A percentile compares a stretch with the other conserved stretches of the same genome.
Evolutionary conservation across 2,888 invertebrate genomes (phyloP).

Genomic region (Watsonalla binaria): DNA sequence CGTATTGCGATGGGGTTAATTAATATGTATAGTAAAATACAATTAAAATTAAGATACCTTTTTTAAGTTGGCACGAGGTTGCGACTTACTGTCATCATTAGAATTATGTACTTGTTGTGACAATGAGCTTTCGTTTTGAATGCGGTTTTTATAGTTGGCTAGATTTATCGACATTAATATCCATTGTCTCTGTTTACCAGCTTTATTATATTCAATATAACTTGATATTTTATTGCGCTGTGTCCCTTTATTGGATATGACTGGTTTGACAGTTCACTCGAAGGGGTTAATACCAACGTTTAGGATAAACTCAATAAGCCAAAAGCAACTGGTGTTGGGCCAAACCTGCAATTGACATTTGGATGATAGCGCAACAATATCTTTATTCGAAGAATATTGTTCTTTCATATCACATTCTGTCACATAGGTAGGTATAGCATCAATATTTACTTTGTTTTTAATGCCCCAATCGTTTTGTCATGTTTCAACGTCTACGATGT

Average conservation of each 20-base stretch:
- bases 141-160: constrained; percentile 57
- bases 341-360: constrained; percentile 72
- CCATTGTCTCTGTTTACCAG: constrained; percentile 66
- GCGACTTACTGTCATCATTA: constrained; percentile 71
- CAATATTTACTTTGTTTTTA: too few species aligned
- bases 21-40: constrained; percentile 75
- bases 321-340: constrained; percentile 73
- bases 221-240: constrained; percentile 55
- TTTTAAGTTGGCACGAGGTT: constrained; percentile 69
- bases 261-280: constrained; percentile 69
- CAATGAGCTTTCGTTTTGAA: constrained; percentile 56
- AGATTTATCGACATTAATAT: constrained; percentile 58
- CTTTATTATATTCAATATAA: constrained; percentile 51
- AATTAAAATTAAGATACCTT: constrained; percentile 71
- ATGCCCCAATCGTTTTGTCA: too few species aligned
- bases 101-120: constrained; percentile 70
- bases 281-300: constrained; percentile 76
- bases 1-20: constrained; percentile 73
- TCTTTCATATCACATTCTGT: background rate
- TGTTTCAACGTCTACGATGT: too few species aligned
- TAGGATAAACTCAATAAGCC: constrained; percentile 73
- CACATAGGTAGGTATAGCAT: too few species aligned
- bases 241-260: constrained; percentile 65
- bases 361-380: constrained; percentile 56
- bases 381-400: background rate